These are phyloP conservation scores for Lutraria lutraria DNA, from an alignment of 2,888 invertebrate species.

Conservation along the genomic window DNA sequence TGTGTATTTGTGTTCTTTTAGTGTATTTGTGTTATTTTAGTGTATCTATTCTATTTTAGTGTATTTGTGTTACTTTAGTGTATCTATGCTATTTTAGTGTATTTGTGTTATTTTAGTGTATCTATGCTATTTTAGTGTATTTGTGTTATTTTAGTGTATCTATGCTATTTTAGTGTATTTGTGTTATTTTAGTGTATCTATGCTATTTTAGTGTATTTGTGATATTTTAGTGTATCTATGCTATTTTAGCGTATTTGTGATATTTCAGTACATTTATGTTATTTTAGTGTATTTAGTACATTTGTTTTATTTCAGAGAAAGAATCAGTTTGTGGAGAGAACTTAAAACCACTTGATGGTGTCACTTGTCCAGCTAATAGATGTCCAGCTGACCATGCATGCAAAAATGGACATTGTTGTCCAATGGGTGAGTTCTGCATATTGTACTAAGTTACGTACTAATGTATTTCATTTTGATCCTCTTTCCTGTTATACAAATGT, in stretches of 20 bases:
- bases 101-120: too few species aligned
- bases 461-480: too few species aligned
- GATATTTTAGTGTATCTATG: not conserved
- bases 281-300: too few species aligned
- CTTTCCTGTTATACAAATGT: too few species aligned
- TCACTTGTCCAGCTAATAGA: not conserved
- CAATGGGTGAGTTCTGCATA: slow-evolving; percentile 11
- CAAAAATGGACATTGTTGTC: slow-evolving; percentile 30
- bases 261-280: too few species aligned
- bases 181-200: slow-evolving; percentile 14
- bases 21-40: too few species aligned
- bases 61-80: not conserved
- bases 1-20: too few species aligned
- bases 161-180: too few species aligned
- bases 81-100: too few species aligned
- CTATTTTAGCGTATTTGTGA: not conserved
- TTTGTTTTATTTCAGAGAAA: slow-evolving; percentile 10
- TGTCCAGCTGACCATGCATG: slow-evolving; percentile 34
- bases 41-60: not conserved
- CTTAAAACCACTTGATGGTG: not conserved
- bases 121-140: not conserved
- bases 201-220: not conserved
- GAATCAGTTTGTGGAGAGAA: slow-evolving; percentile 31
- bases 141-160: not conserved
- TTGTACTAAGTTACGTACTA: too few species aligned